Base-by-base conservation (phyloP, 2,113 vertebrate species). In the Notarius quadriscutis region DNA sequence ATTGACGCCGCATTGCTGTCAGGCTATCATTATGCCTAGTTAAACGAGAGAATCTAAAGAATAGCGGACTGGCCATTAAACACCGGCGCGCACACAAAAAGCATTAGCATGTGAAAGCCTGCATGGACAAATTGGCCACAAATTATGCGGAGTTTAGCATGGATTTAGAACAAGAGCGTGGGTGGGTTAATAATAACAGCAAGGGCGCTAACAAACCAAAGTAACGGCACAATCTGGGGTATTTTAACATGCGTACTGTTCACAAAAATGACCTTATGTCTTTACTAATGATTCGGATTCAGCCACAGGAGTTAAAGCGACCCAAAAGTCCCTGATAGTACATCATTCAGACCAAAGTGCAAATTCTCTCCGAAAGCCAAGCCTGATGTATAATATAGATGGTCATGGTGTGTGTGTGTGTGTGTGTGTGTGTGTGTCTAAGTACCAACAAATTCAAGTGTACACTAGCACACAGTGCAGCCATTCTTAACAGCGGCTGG, bases 101-200 rank as follows among this genome's bases (percentile, higher is more conserved):
- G 65, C 72, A 77, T 87, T 87, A 88, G 63, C 80, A 89, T 90
- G 77, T 84, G 84, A 88, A 90, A 71, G 84, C 51, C 74, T 51
- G 55, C 51, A 30, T 55, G 22, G 65, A 91, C 84, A 89, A 90
- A 90, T 86, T 86, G 86, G 86, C 69, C 72, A 65, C 27, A 75
- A 81, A 87, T 67, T 86, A 89, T 62, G 51, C 58, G 41, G 20
- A 57, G 84, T 75, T 85, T 50, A n/a, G 63, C 84, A 75, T 50
- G 30, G 63, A 84, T 72, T 84, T 84, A 51, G 34, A 84, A 84
- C 67, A 84, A 83, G 67, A 53, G 58, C 57, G 63, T 78, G 75
- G 67, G 51, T 84, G 78, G 85, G 51, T 53, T 75, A 53, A 79
- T 62, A 50, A 86, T 30, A 80, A 67, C 27, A 79, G 58, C 84